Base-by-base conservation (phyloP, 2,888 invertebrate genomes). In the Phortica magna region DNA sequence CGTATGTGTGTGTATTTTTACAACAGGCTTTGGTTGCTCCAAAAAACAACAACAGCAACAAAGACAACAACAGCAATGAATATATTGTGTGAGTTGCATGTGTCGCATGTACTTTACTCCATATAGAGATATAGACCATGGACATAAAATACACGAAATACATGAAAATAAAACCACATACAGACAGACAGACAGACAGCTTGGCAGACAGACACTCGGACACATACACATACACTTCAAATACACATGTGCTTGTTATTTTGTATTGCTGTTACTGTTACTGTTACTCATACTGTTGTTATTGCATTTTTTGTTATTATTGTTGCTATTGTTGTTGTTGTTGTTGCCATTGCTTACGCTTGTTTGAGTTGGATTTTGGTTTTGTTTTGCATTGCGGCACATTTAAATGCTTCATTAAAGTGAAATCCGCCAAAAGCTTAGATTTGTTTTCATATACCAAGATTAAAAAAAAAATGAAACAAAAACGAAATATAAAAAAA, bases 391-490 rank as follows among this genome's bases (percentile, higher is more conserved):
- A 68, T 68, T 68, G 68, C 68, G 68, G 42, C 42, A 68, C 68
- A 68, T 17, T 85, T 88, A 87, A 85, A 87, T 83, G 84, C 83
- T 83, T 83, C 85, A 87, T 85, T 88, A 85, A 84, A 82, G 77
- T 80, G 75, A 76, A 78, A 81, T 73, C 64, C 43, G 19, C 68
- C 68, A 68, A 68, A 31, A 68, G 68, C 68, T 68, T 22, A 68
- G 22, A 68, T 68, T 48, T 48, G 48, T 14, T 48, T 48, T 48
- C 48, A 43, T 68, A 68, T 43, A 5, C 19, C 31, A 12, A 65
- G 39, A 68, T 3, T 1, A 7, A 17, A 43, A 42, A 17, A 68
- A 17, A 7, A 43, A 42, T n/a, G 17, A 31, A 39, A 41, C 41
- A 41, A 31, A 65, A 39, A 61, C 31, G 65, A 65, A 65, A 65